These are phyloP conservation scores for Sebastes minor DNA, from an alignment of 2,797 vertebrate species.

Conservation along the genomic window DNA sequence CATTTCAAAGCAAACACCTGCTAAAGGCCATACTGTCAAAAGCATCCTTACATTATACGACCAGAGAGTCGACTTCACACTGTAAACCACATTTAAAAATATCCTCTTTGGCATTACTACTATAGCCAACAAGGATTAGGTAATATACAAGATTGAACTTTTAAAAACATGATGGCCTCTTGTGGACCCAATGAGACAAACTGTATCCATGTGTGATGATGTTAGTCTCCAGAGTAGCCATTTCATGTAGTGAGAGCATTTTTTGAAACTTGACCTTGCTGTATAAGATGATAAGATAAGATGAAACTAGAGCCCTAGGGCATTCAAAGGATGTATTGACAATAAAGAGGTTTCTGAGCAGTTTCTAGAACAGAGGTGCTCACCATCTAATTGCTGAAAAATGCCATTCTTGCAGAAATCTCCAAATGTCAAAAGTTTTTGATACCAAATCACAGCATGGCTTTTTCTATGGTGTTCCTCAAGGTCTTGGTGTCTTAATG, in stretches of 20 bases:
- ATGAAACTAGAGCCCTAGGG: too few species aligned
- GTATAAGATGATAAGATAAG: not conserved
- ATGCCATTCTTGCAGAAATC: too few species aligned
- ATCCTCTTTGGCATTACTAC: not conserved
- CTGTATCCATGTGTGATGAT: not conserved
- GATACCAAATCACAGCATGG: too few species aligned
- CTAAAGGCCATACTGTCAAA: not conserved
- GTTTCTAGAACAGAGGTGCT: too few species aligned
- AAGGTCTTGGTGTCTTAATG: too few species aligned
- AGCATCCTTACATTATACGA: not conserved
- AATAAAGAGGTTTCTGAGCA: too few species aligned
- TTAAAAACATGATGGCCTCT: too few species aligned
- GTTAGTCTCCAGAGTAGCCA: not conserved
- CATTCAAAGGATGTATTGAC: too few species aligned
- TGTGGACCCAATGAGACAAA: not conserved
- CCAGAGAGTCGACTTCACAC: not conserved
- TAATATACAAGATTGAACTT: not conserved
- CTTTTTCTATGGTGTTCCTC: too few species aligned
- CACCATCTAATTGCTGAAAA: too few species aligned
- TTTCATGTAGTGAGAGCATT: not conserved
- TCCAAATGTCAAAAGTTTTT: too few species aligned
- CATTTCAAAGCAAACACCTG: not conserved
- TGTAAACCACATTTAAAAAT: not conserved
- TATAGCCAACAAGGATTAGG: not conserved
- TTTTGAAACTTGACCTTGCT: not conserved